Evolutionary conservation across 2,888 invertebrate genomes (phyloP).

Genomic region (Chironomus tentans): DNA sequence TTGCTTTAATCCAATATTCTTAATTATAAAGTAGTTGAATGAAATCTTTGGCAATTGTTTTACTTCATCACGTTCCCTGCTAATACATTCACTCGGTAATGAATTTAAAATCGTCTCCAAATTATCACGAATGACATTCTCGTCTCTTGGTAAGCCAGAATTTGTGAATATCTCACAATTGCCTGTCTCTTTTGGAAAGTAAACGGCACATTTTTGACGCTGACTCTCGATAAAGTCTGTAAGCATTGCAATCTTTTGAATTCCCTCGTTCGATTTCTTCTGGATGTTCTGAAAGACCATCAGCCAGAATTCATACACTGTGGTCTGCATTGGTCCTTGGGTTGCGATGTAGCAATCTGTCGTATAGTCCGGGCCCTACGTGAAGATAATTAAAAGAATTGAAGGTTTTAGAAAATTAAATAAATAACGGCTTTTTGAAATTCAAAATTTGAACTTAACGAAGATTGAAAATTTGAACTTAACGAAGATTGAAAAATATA

Average conservation of each 20-base stretch:
- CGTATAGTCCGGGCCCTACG: slow-evolving; percentile 86
- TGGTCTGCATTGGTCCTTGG: slow-evolving; percentile 84
- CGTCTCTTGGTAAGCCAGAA: neutral
- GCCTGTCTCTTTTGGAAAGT: slow-evolving; percentile 60
- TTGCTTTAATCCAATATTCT: slow-evolving; percentile 46
- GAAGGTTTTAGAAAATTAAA: slow-evolving; percentile 1
- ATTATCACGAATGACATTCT: slow-evolving; percentile 30
- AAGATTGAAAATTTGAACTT: no score
- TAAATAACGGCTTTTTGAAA: neutral
- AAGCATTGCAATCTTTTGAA: slow-evolving; percentile 75
- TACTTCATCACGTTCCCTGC: neutral
- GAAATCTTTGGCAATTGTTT: slow-evolving; percentile 29
- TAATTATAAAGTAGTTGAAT: slow-evolving; percentile 44
- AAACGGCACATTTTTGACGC: slow-evolving; percentile 79
- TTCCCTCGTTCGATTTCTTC: slow-evolving; percentile 33
- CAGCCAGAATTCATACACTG: slow-evolving; percentile 83
- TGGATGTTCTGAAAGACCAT: slow-evolving; percentile 60
- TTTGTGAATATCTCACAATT: slow-evolving; percentile 41
- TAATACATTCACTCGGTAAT: slow-evolving; percentile 28
- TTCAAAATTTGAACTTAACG: no score
- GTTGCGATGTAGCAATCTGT: slow-evolving; percentile 83
- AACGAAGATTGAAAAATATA: no score
- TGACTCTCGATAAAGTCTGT: slow-evolving; percentile 80
- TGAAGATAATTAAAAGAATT: slow-evolving; percentile 28
- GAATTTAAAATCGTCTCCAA: slow-evolving; percentile 27